These are phyloP conservation scores for Blastobasis adustella DNA, from an alignment of 2,888 invertebrate species.

Conservation along the genomic window DNA sequence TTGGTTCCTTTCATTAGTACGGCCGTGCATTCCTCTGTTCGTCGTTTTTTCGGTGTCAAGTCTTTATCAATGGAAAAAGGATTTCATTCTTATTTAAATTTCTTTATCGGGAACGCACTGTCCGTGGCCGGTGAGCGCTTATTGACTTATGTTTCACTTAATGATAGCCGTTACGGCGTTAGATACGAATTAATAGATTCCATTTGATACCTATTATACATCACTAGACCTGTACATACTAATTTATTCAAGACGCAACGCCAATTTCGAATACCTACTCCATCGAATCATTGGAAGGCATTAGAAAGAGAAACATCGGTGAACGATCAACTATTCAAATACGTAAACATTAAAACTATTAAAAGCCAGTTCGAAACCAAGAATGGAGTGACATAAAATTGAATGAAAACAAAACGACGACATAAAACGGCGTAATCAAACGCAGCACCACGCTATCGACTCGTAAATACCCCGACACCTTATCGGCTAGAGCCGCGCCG, in stretches of 20 bases:
- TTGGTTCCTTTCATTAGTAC: conserved; percentile 74
- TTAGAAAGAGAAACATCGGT: not conserved
- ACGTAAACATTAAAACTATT: not conserved
- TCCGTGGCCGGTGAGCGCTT: conserved; percentile 44
- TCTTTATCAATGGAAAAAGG: conserved; percentile 72
- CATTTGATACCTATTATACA: not conserved
- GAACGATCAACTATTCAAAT: conserved; percentile 2
- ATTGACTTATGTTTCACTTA: conserved; percentile 43
- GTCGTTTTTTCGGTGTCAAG: conserved; percentile 70
- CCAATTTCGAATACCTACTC: not conserved
- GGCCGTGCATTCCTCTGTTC: conserved; percentile 58
- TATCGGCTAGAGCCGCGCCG: conserved; percentile 62
- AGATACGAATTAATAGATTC: not conserved
- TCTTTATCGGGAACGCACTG: conserved; percentile 51
- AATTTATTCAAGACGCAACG: conserved; percentile 1
- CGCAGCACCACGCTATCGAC: conserved; percentile 43
- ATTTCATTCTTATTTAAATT: conserved; percentile 71
- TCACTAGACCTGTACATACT: not conserved
- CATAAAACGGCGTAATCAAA: conserved; percentile 34
- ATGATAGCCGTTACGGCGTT: conserved; percentile 7
- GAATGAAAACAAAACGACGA: conserved; percentile 50
- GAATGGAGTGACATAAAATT: conserved; percentile 28
- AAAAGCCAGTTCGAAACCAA: conserved; percentile 7
- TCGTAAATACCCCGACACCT: conserved; percentile 72
- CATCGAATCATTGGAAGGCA: not conserved